Evolutionary conservation across 2,797 vertebrate species (phyloP), one percentile per base, ranked within the genome.

Genomic region (Cetoscarus ocellatus): DNA sequence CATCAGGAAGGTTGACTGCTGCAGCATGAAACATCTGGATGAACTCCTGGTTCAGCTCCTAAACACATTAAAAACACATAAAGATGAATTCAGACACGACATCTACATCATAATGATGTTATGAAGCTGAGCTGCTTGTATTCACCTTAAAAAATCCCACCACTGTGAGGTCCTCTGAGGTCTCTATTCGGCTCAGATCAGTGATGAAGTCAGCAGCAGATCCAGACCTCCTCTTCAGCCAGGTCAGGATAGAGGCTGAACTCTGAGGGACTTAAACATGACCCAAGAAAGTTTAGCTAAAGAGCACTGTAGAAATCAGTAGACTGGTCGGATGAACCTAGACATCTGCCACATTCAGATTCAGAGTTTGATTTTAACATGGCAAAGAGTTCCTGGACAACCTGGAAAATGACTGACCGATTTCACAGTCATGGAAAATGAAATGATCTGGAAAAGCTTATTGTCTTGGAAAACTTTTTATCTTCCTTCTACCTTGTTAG

Each of bases 141-240:
- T 50, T 80, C 44, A 98, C 97, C 97, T 96, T 94, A 72, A 98
- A 98, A 88, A 97, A 96, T 45, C 96, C 97, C 6, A 97, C 76
- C 69, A 98, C 95, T 47, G 89, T 91, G 73, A 97, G 71, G 15
- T 96, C 91, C 6, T 94, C 94, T 54, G 92, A 86, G 27, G 67
- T 82, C 53, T 94, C 90, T 71, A 91, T 88, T 77, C 96, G 91
- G 51, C 82, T 86, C 0, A 94, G 86, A 51, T 94, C 91, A 45
- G 90, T 88, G 72, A 97, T 90, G 75, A 95, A 77, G 82, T 95
- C 90, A 10, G 91, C 80, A 48, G 94, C 95, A 3, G 91, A 92
- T 34, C 96, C 96, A 6, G 87, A 93, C 88, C 95, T 95, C 90
- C 97, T 95, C 85, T 92, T 95, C 59, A 98, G 76, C 97, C 97